phyloP scores from a whole-genome alignment of 2,113 vertebrate genomes.

The Dipodomys spectabilis region DNA sequence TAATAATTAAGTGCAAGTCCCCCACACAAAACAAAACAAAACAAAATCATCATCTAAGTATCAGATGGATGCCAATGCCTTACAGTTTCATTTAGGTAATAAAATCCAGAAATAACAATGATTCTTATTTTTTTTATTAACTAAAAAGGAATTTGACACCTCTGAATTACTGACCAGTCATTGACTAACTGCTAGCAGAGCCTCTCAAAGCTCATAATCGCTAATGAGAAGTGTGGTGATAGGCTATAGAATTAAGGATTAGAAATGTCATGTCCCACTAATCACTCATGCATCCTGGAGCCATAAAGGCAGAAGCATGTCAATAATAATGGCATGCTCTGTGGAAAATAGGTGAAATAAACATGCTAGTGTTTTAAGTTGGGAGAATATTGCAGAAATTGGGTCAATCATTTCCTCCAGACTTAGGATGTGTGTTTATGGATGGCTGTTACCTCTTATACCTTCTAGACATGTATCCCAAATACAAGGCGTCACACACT shows the following conservation, averaged over 20 bases:
- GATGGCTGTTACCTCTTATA: conserved; percentile 7
- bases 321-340: conserved; percentile 81
- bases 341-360: conserved; percentile 82
- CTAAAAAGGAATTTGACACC: conserved; percentile 56
- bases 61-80: neutral
- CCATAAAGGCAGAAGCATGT: conserved; percentile 84
- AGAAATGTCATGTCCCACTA: conserved; percentile 77
- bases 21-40: conserved; percentile 11
- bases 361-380: conserved; percentile 58
- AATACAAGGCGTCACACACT: neutral
- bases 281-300: conserved; percentile 86
- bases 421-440: neutral
- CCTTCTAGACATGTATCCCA: conserved; percentile 4
- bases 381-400: conserved; percentile 53
- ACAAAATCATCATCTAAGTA: neutral
- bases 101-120: neutral
- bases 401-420: conserved; percentile 43
- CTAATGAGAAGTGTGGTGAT: conserved; percentile 80
- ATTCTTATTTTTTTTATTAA: neutral
- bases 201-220: conserved; percentile 70
- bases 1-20: neutral
- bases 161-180: conserved; percentile 81
- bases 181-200: conserved; percentile 81
- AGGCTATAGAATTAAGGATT: conserved; percentile 83
- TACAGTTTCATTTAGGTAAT: conserved; percentile 30